phyloP scores from a whole-genome alignment of 2,113 vertebrate species.

The Oryzias celebensis region DNA sequence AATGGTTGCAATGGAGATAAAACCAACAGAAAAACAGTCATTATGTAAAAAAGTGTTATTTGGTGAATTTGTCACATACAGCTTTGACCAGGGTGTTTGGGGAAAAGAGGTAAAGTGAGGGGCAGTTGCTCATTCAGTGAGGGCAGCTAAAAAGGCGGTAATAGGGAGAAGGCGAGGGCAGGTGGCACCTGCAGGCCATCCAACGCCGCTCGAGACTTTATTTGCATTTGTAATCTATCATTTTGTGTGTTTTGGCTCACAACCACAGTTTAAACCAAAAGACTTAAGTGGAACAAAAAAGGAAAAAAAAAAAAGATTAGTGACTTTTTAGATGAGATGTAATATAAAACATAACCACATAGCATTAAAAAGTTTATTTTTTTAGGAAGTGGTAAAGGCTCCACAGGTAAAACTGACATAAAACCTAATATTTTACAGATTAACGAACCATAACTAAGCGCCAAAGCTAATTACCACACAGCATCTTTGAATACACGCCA shows the following conservation, averaged over 20 bases:
- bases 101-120: no score
- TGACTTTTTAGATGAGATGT: background rate
- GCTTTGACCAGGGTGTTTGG: no score
- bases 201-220: background rate
- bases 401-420: background rate
- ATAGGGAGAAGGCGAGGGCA: no score
- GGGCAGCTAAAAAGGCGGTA: no score
- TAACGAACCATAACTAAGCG: conserved; percentile 37
- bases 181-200: no score
- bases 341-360: background rate
- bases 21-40: no score
- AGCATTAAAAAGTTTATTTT: background rate
- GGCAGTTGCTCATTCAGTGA: no score
- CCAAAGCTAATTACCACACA: conserved; percentile 61
- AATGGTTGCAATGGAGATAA: no score
- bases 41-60: no score
- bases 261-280: background rate
- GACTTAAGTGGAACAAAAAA: conserved; percentile 5
- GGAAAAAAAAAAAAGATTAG: background rate
- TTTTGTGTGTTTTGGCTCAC: background rate
- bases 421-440: conserved; percentile 27
- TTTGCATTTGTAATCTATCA: background rate
- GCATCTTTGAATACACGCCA: conserved; percentile 34
- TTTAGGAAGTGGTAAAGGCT: conserved; percentile 10
- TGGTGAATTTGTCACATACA: no score